phyloP scores from a whole-genome alignment of 2,888 invertebrate species.

The Drosophila ustulata region DNA sequence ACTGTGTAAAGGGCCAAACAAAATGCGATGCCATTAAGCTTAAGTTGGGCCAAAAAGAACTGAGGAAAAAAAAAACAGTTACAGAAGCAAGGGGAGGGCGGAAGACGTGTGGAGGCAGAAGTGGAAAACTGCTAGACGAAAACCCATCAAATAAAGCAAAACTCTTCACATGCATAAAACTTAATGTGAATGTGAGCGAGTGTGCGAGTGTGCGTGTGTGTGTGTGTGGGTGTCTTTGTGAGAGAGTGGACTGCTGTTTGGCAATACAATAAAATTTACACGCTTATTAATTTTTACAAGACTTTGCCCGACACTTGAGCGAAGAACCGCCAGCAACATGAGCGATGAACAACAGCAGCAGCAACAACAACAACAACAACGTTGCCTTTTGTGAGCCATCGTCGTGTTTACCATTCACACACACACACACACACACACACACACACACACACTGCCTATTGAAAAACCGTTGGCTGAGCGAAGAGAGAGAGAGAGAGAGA shows the following conservation, averaged over 20 bases:
- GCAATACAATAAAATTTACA: slow-evolving; percentile 78
- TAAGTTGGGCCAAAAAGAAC: slow-evolving; percentile 54
- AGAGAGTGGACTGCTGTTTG: slow-evolving; percentile 57
- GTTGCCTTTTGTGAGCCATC: slow-evolving; percentile 38
- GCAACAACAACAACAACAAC: slow-evolving; percentile 34
- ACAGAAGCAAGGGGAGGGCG: not conserved
- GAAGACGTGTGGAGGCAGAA: not conserved
- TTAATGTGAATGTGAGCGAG: slow-evolving; percentile 42
- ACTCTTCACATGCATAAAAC: slow-evolving; percentile 72
- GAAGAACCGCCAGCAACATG: slow-evolving; percentile 52
- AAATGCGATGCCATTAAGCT: slow-evolving; percentile 71
- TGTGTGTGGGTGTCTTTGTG: slow-evolving; percentile 20
- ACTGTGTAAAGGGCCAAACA: slow-evolving; percentile 59
- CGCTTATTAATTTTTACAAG: slow-evolving; percentile 79
- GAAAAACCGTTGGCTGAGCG: slow-evolving; percentile 29
- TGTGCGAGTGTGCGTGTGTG: slow-evolving; percentile 8
- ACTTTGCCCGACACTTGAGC: slow-evolving; percentile 78
- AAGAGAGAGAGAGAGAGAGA: not conserved
- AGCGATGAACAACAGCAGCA: slow-evolving; percentile 48
- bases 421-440: slow-evolving; percentile 30
- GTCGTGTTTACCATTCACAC: slow-evolving; percentile 53
- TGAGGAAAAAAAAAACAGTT: slow-evolving; percentile 13
- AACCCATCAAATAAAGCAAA: slow-evolving; percentile 69
- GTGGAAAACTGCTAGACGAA: slow-evolving; percentile 52
- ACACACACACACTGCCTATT: slow-evolving; percentile 35